Evolutionary conservation across 2,888 invertebrate genomes (phyloP).

Genomic region (Habroteleia sp.): DNA sequence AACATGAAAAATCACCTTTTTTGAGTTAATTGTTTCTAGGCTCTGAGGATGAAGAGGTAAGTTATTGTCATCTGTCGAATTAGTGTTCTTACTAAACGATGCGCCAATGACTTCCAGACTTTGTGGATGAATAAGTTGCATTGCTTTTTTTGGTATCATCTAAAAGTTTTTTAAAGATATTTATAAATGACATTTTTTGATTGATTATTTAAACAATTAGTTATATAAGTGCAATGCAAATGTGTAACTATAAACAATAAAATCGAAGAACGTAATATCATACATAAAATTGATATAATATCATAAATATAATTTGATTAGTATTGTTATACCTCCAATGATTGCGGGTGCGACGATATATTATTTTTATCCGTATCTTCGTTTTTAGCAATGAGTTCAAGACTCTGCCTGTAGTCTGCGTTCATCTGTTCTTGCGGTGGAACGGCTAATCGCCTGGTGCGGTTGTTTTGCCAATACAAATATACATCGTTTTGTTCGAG

Average conservation of each 20-base stretch:
- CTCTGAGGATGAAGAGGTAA: constrained; percentile 91
- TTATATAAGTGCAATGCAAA: too few relatives aligned
- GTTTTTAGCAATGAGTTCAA: constrained; percentile 77
- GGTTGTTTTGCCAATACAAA: constrained; percentile 78
- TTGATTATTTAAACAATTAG: not conserved
- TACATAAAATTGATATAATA: too few relatives aligned
- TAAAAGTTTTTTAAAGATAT: constrained; percentile 36
- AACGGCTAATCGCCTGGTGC: constrained; percentile 75
- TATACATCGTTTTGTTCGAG: constrained; percentile 79
- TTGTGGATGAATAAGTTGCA: constrained; percentile 78
- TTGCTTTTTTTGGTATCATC: constrained; percentile 76
- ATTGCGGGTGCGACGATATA: constrained; percentile 79
- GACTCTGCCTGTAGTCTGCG: constrained; percentile 78
- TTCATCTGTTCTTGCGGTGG: constrained; percentile 76
- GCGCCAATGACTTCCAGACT: constrained; percentile 79
- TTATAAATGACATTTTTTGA: not conserved
- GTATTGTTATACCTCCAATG: constrained; percentile 79
- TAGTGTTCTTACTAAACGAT: constrained; percentile 75
- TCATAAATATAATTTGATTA: too few relatives aligned
- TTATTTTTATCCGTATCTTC: constrained; percentile 77
- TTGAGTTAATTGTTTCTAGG: constrained; percentile 86
- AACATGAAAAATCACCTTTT: constrained; percentile 77
- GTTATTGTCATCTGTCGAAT: constrained; percentile 81
- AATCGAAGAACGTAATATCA: too few relatives aligned
- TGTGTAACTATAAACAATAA: too few relatives aligned